These are phyloP conservation scores for Phengaris arion DNA, from an alignment of 2,888 invertebrate genomes.

Conservation along the genomic window DNA sequence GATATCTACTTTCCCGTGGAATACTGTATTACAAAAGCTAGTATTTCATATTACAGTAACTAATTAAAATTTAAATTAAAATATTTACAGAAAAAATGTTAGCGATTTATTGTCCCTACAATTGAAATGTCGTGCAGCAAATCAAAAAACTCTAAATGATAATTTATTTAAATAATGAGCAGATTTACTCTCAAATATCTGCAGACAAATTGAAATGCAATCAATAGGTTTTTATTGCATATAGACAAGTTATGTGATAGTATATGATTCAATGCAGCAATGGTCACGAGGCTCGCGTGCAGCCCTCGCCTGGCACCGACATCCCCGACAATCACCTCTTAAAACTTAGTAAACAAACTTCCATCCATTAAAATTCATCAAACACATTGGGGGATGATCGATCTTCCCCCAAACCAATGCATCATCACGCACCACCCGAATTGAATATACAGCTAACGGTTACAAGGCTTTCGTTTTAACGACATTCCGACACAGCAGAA, in stretches of 20 bases:
- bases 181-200: not conserved
- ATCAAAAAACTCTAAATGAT: not conserved
- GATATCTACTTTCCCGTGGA: too few relatives aligned
- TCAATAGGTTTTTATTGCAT: conserved; percentile 42
- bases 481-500: conserved; percentile 56
- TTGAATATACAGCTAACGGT: conserved; percentile 48
- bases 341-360: conserved; percentile 64
- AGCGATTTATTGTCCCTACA: not conserved
- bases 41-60: too few relatives aligned
- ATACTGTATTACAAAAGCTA: too few relatives aligned
- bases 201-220: conserved; percentile 37
- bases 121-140: not conserved
- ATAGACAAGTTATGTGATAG: conserved; percentile 42
- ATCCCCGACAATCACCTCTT: conserved; percentile 66
- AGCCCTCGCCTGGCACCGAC: conserved; percentile 78
- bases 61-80: too few relatives aligned
- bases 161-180: not conserved
- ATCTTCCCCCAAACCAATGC: conserved; percentile 44
- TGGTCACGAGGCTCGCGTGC: conserved; percentile 65
- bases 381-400: conserved; percentile 33
- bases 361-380: conserved; percentile 37
- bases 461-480: conserved; percentile 58
- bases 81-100: too few relatives aligned
- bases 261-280: conserved; percentile 58
- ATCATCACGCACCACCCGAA: conserved; percentile 40